phyloP scores from a whole-genome alignment of 2,113 vertebrate species.

The Xenopus tropicalis region DNA sequence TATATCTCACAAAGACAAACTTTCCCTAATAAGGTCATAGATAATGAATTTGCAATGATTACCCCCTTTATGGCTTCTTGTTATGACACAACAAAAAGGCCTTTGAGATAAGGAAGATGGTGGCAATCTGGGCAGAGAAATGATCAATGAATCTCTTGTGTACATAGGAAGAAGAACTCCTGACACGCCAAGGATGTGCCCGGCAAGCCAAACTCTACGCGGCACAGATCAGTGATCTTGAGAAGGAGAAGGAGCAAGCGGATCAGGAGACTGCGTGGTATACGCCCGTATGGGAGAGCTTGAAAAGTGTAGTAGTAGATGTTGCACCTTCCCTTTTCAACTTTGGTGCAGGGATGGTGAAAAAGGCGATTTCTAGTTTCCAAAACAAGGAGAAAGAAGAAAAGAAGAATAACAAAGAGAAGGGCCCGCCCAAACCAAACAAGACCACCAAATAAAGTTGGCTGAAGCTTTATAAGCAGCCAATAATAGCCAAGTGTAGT shows the following conservation, averaged over 20 bases:
- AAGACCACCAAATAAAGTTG: no score
- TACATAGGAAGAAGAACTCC: conserved; percentile 40
- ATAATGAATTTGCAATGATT: no score
- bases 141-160: not conserved
- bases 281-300: not conserved
- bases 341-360: not conserved
- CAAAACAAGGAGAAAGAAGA: no score
- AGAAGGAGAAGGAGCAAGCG: conserved; percentile 2
- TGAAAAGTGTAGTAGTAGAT: not conserved
- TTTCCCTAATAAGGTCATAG: no score
- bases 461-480: no score
- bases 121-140: not conserved
- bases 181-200: conserved; percentile 35
- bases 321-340: not conserved
- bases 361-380: not conserved
- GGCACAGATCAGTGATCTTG: conserved; percentile 42
- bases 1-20: no score
- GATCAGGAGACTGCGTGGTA: not conserved
- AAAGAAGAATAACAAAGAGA: no score
- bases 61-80: not conserved
- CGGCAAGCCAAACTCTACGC: conserved; percentile 40
- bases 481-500: no score
- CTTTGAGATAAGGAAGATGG: not conserved
- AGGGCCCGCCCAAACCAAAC: no score
- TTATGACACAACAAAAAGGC: not conserved